A percentile compares a stretch with the other conserved stretches of the same genome.
Conservation (phyloP, 2,113 vertebrate species). For the Bambusicola thoracicus region DNA sequence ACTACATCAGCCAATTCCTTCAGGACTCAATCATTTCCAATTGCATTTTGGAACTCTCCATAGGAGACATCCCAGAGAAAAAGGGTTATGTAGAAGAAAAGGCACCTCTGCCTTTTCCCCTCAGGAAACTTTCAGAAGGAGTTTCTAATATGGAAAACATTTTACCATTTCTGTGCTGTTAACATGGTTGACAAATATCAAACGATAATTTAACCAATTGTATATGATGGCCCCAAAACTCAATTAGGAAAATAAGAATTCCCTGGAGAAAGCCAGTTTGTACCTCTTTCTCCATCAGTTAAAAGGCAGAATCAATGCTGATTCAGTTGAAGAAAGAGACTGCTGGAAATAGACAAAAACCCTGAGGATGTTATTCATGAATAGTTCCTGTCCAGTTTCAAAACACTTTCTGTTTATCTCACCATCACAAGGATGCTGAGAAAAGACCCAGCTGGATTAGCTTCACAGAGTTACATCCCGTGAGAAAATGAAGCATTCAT, state of each 20-base stretch:
- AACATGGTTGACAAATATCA: not conserved
- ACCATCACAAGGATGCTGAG: slow-evolving; percentile 10
- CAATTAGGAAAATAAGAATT: not conserved
- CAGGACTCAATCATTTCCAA: not conserved
- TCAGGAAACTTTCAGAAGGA: not conserved
- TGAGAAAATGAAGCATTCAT: slow-evolving; percentile 22
- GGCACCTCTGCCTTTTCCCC: not conserved
- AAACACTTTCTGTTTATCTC: slow-evolving; percentile 51
- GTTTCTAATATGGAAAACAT: not conserved
- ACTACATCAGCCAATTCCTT: no score
- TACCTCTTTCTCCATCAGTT: not conserved
- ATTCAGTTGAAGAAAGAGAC: slow-evolving; percentile 4
- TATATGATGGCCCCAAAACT: not conserved
- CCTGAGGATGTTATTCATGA: slow-evolving; percentile 16
- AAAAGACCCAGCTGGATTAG: slow-evolving; percentile 36
- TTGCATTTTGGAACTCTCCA: not conserved
- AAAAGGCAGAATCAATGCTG: not conserved
- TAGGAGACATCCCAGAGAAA: not conserved
- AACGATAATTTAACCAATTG: not conserved
- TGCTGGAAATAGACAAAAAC: slow-evolving; percentile 3
- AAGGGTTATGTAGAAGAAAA: not conserved
- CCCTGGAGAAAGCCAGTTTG: not conserved
- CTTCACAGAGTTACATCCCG: not conserved
- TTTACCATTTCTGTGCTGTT: not conserved
- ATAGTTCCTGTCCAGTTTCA: slow-evolving; percentile 26